Conservation (phyloP, 2,113 vertebrate species). For the Desmodus rotundus region DNA sequence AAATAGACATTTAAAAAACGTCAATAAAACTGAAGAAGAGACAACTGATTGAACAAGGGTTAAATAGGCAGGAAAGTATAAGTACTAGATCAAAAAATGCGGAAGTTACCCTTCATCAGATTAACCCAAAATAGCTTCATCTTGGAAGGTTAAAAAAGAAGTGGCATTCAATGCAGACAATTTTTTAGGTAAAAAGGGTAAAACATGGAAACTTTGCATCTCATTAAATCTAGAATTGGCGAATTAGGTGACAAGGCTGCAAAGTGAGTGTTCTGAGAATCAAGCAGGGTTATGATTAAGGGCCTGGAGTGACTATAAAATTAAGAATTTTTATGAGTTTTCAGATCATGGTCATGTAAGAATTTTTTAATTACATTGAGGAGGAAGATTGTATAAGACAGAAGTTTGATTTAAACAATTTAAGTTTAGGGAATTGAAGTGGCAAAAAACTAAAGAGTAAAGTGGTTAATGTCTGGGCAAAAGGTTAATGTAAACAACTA, state of each 20-base stretch:
- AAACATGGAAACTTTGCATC: background rate
- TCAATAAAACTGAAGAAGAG: background rate
- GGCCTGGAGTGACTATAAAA: background rate
- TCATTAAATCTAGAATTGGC: background rate
- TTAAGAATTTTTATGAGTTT: background rate
- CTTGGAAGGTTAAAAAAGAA: background rate
- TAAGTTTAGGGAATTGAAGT: background rate
- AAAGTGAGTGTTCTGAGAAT: background rate
- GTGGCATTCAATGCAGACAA: background rate
- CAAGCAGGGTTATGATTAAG: background rate
- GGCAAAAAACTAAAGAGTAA: background rate
- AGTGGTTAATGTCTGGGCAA: background rate
- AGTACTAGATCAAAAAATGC: background rate
- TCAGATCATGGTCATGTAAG: background rate
- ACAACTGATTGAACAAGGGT: background rate
- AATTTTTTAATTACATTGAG: background rate
- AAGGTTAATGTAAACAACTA: background rate
- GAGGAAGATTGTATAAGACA: background rate
- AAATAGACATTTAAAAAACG: background rate
- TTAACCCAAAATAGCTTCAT: background rate
- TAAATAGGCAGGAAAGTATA: background rate
- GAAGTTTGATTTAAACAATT: background rate
- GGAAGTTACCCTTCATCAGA: background rate
- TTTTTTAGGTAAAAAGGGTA: background rate
- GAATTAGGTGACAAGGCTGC: background rate